Conservation (phyloP, 2,888 invertebrate species). For the Tipula vernalis region DNA sequence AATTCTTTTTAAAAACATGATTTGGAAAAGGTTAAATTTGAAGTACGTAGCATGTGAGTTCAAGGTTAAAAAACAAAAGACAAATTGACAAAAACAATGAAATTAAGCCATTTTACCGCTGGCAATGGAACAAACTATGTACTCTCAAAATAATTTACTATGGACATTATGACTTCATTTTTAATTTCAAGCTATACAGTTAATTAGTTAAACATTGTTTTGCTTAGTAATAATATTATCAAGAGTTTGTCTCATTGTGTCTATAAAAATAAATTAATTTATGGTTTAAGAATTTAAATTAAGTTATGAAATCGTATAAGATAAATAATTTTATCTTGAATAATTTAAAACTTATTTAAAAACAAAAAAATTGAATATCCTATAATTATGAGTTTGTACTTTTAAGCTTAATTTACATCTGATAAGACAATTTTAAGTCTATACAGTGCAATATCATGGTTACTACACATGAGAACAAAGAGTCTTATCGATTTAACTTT, state of each 20-base stretch:
- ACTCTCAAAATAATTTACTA: neutral
- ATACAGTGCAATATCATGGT: neutral
- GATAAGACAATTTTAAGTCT: neutral
- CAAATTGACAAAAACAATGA: no score
- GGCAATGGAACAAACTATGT: no score
- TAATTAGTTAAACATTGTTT: neutral
- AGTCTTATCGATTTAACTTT: neutral
- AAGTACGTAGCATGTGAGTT: no score
- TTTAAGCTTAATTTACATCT: neutral
- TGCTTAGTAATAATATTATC: neutral
- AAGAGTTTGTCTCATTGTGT: neutral
- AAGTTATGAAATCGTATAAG: neutral
- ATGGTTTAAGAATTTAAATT: neutral
- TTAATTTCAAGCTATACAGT: no score
- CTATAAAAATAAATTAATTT: neutral
- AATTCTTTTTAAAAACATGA: no score
- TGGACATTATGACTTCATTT: neutral
- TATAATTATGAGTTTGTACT: neutral
- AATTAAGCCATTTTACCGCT: no score
- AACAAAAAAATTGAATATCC: no score
- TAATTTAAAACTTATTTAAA: neutral
- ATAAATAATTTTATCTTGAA: neutral
- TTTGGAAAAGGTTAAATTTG: no score
- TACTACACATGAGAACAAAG: neutral
- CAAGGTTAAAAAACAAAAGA: no score